These are phyloP conservation scores for Orbicella faveolata DNA, from an alignment of 64 coral and sea anemone species.

Conservation along the genomic window DNA sequence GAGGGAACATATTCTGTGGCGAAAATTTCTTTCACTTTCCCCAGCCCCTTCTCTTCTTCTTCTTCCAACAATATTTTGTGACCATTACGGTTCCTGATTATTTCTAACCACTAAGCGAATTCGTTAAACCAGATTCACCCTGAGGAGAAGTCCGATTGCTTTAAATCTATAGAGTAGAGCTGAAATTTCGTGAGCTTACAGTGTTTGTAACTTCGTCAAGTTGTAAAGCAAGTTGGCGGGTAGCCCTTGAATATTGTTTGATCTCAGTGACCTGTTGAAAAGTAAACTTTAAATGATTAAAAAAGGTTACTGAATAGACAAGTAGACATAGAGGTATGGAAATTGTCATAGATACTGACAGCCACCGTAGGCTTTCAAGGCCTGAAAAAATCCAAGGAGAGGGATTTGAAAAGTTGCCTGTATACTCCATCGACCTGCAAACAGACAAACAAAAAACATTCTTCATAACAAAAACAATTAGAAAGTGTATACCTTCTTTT, in stretches of 20 bases:
- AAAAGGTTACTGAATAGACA: too few species aligned
- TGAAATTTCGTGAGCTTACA: not conserved
- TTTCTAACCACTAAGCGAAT: too few species aligned
- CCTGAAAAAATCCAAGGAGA: not conserved
- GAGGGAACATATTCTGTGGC: too few species aligned
- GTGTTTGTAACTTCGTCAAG: not conserved
- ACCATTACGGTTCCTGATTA: too few species aligned
- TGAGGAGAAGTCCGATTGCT: too few species aligned
- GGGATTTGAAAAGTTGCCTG: not conserved
- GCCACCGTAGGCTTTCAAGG: not conserved
- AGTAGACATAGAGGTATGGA: too few species aligned
- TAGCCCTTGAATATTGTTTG: not conserved
- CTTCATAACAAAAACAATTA: not conserved
- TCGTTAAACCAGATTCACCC: too few species aligned
- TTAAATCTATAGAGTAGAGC: too few species aligned
- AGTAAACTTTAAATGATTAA: too few species aligned
- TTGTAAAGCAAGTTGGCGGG: not conserved
- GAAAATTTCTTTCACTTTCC: too few species aligned
- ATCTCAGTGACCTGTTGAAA: not conserved
- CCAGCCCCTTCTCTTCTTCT: too few species aligned
- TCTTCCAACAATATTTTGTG: too few species aligned
- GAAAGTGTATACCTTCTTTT: not conserved
- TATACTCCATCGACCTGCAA: not conserved
- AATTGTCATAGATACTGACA: not conserved
- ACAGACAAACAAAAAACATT: not conserved